phyloP scores from a whole-genome alignment of 2,113 vertebrate genomes.

The Heptranchias perlo region DNA sequence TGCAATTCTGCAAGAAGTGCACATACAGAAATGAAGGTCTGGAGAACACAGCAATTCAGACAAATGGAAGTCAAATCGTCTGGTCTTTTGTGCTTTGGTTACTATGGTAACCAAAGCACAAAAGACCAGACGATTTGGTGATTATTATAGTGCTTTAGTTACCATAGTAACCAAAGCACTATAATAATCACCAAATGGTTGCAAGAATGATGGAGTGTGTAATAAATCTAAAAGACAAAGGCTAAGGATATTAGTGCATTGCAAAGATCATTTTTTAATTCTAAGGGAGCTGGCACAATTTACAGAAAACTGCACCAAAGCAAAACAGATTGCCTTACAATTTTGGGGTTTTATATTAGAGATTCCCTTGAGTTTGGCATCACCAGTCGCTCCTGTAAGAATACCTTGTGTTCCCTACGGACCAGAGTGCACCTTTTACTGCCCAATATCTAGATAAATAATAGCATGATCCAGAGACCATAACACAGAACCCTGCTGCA shows the following conservation, averaged over 20 bases:
- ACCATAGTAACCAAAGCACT: constrained; percentile 13
- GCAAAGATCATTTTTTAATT: constrained; percentile 49
- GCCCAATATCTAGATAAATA: no score
- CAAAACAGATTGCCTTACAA: constrained; percentile 25
- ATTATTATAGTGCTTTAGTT: no score
- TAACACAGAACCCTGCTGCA: neutral
- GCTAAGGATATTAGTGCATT: constrained; percentile 42
- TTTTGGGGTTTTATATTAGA: neutral
- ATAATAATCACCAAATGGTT: constrained; percentile 41
- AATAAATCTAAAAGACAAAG: constrained; percentile 46
- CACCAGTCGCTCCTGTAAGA: neutral
- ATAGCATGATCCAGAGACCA: no score
- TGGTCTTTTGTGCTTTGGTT: neutral
- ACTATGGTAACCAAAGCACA: constrained; percentile 8
- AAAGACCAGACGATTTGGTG: no score
- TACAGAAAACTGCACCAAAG: constrained; percentile 43
- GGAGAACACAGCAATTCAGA: neutral
- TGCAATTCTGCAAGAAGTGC: neutral
- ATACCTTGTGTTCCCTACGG: neutral
- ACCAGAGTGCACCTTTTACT: no score
- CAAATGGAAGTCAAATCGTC: neutral
- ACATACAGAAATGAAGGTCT: neutral
- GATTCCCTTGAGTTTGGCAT: neutral
- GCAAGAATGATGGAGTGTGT: constrained; percentile 44
- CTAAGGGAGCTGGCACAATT: neutral